These are phyloP conservation scores for Saccopteryx bilineata DNA, from an alignment of 2,113 vertebrate species.

Conservation along the genomic window DNA sequence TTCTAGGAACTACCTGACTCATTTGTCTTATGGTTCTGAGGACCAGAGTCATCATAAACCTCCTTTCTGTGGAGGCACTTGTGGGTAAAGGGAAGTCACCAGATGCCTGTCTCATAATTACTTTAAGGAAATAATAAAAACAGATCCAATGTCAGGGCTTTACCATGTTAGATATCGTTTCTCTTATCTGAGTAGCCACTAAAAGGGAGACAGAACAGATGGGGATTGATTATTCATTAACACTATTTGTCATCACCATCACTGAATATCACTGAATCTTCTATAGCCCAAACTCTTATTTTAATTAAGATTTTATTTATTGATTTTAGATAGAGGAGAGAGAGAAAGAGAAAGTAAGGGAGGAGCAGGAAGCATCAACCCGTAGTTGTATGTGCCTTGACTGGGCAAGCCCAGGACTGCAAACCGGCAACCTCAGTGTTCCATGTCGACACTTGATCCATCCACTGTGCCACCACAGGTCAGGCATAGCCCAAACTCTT, in stretches of 20 bases:
- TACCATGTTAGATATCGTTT: not conserved
- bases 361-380: too few species aligned
- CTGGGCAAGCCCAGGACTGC: too few species aligned
- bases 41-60: not conserved
- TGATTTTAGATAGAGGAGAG: too few species aligned
- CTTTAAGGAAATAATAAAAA: not conserved
- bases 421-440: too few species aligned
- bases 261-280: not conserved
- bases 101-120: not conserved
- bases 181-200: not conserved
- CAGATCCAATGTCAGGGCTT: not conserved
- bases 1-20: not conserved
- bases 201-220: not conserved
- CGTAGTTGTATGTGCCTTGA: too few species aligned
- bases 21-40: not conserved
- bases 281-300: not conserved
- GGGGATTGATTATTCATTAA: too few species aligned
- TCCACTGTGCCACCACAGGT: too few species aligned
- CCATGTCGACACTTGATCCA: too few species aligned
- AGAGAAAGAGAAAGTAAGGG: too few species aligned
- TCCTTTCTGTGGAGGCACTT: not conserved
- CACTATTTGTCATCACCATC: not conserved
- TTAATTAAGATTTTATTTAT: too few species aligned
- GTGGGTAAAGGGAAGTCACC: not conserved
- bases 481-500: not conserved